A percentile compares a stretch with the other conserved stretches of the same genome.
phyloP scores from a whole-genome alignment of 2,888 invertebrate species.

The Cyclophora punctaria region DNA sequence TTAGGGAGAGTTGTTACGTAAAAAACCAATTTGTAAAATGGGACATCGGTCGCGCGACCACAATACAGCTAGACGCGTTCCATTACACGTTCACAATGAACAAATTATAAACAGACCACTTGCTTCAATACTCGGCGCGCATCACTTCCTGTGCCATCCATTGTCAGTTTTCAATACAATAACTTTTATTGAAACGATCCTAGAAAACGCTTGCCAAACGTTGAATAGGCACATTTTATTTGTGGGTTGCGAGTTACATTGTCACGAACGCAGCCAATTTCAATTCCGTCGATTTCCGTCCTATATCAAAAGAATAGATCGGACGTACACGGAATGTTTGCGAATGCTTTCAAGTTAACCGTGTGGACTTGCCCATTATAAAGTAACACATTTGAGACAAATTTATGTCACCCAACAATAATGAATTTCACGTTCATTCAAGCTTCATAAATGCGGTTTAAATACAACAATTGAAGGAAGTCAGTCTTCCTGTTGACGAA shows the following conservation, averaged over 20 bases:
- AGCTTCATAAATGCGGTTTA: constrained; percentile 33
- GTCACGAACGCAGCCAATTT: constrained; percentile 52
- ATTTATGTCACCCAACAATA: constrained; percentile 45
- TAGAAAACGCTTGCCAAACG: constrained; percentile 54
- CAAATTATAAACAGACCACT: constrained; percentile 75
- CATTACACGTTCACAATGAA: constrained; percentile 60
- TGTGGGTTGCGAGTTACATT: constrained; percentile 57
- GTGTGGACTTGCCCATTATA: constrained; percentile 30
- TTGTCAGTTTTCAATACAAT: constrained; percentile 71
- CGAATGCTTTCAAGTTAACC: constrained; percentile 38
- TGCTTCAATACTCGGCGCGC: constrained; percentile 63
- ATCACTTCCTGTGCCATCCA: constrained; percentile 67
- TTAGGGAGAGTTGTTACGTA: constrained; percentile 17
- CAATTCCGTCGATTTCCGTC: constrained; percentile 64
- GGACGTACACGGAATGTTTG: constrained; percentile 46
- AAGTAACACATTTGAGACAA: constrained; percentile 39
- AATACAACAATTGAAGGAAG: constrained; percentile 38
- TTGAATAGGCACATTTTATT: constrained; percentile 59
- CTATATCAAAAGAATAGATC: constrained; percentile 50
- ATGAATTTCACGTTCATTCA: constrained; percentile 31
- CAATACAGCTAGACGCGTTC: constrained; percentile 53
- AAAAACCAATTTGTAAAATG: constrained; percentile 63
- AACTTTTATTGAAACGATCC: constrained; percentile 73
- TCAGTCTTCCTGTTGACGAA: constrained; percentile 39
- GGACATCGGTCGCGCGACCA: constrained; percentile 40